Base-by-base conservation (phyloP, 2,888 invertebrate species). In the Scotopteryx bipunctaria region DNA sequence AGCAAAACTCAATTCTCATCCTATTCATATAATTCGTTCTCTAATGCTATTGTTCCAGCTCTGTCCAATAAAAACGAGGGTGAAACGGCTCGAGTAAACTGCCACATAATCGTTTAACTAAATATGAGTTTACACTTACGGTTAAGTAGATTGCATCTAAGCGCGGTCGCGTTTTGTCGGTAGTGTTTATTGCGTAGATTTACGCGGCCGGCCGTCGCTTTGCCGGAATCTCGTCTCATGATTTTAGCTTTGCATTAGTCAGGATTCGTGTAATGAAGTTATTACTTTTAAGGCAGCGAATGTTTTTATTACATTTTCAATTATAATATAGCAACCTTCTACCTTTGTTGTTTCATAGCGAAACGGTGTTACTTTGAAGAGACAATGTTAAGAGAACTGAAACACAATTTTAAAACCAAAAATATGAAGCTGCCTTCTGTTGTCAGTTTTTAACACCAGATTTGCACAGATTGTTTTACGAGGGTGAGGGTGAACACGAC, bases 131-230 rank as follows among this genome's bases (percentile, higher is more conserved):
- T 61, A 55, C 56, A 55, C 40, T 61, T 48, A 56, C 56, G 57
- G 54, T 55, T 53, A 48, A 49, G 57, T 60, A 69, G 76, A 77
- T 80, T 61, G 62, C 74, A 79, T 75, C 73, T 67, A 48, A 63
- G 59, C 54, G 61, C 61, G 63, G 65, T 59, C 61, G 58, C 71
- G 75, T 74, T 72, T 68, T 73, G 71, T 66, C 59, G 15, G 42
- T 66, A 71, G 71, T 76, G 76, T 80, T 78, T 80, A 82, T 80
- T 73, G 69, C 71, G 56, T 63, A 64, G 65, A 69, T 73, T 65
- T 70, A 71, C 67, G 69, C 63, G 71, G 63, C 67, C 77, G 76
- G n/a, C n/a, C n/a, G n/a, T n/a, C n/a, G n/a, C n/a, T n/a, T n/a
- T 78, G 78, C 65, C 56, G 78, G 78, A 76, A 82, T 80, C 71